These are phyloP conservation scores for Sthenelais limicola DNA, from an alignment of 2,888 invertebrate genomes.

Conservation along the genomic window DNA sequence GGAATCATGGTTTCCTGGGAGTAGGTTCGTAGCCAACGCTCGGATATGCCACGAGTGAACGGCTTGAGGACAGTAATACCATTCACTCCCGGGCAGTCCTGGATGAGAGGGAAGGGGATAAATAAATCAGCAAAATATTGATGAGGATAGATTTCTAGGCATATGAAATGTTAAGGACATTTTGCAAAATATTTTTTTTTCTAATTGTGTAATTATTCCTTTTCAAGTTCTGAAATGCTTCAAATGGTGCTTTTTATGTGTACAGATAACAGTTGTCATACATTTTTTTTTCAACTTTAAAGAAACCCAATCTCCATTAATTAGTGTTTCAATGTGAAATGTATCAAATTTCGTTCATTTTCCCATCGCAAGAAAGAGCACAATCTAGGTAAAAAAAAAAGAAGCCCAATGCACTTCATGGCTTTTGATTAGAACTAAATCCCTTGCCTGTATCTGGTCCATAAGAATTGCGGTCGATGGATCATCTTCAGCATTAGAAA, in stretches of 20 bases:
- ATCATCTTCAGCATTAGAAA: slow-evolving; percentile 66
- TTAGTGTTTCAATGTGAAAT: too few relatives aligned
- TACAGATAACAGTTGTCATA: too few relatives aligned
- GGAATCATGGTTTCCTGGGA: slow-evolving; percentile 69
- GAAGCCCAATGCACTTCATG: too few relatives aligned
- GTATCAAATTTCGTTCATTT: too few relatives aligned
- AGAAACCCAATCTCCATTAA: too few relatives aligned
- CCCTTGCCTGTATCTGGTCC: slow-evolving; percentile 58
- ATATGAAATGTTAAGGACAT: background rate
- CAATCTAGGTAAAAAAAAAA: too few relatives aligned
- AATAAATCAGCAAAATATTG: background rate
- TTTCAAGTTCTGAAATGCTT: too few relatives aligned
- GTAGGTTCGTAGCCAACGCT: slow-evolving; percentile 69
- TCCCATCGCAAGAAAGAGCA: too few relatives aligned
- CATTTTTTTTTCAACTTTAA: too few relatives aligned
- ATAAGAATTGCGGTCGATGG: slow-evolving; percentile 67
- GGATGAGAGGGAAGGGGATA: slow-evolving; percentile 37
- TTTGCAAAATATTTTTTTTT: background rate
- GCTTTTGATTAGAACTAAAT: too few relatives aligned
- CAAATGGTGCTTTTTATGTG: too few relatives aligned
- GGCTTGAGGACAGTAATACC: slow-evolving; percentile 70
- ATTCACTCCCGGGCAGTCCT: slow-evolving; percentile 67
- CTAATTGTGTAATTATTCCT: background rate
- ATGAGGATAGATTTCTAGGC: background rate
- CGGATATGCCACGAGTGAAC: slow-evolving; percentile 60